Conservation (phyloP, 1,140 invertebrate species). For the Stegodyphus mimosarum region DNA sequence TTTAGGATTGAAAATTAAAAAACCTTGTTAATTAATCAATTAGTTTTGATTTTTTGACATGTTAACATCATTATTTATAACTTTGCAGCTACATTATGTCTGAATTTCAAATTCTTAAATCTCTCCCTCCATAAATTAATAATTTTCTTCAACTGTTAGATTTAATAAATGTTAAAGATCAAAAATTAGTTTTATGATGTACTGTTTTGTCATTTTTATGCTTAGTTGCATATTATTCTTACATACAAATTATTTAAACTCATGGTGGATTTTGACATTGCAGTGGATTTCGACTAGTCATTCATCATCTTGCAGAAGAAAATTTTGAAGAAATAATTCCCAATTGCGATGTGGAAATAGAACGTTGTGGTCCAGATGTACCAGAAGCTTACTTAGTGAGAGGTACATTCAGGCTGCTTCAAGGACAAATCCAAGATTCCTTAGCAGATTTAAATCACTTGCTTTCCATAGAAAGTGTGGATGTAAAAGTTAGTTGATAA, state of each 20-base stretch:
- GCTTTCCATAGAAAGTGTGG: constrained; percentile 64
- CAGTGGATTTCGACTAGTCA: constrained; percentile 77
- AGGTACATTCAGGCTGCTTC: constrained; percentile 84
- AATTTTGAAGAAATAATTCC: constrained; percentile 83
- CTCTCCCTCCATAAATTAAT: not conserved
- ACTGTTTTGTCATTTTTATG: too few relatives aligned
- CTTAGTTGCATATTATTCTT: too few relatives aligned
- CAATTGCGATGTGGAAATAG: constrained; percentile 84
- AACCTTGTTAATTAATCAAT: too few relatives aligned
- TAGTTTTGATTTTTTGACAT: too few relatives aligned
- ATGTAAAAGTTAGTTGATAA: constrained; percentile 66
- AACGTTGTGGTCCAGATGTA: constrained; percentile 68
- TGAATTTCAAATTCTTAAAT: too few relatives aligned
- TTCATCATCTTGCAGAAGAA: constrained; percentile 75
- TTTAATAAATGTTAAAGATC: too few relatives aligned
- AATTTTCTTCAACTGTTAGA: not conserved
- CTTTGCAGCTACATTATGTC: too few relatives aligned
- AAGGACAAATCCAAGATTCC: constrained; percentile 78
- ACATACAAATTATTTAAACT: too few relatives aligned
- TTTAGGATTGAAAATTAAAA: too few relatives aligned
- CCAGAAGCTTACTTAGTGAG: constrained; percentile 80
- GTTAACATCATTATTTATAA: too few relatives aligned
- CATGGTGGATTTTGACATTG: not conserved
- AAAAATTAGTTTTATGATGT: too few relatives aligned
- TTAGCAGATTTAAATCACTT: constrained; percentile 75